These are phyloP conservation scores for Ashinkailepas kermadecensis DNA, from an alignment of 2,888 invertebrate species.

Conservation along the genomic window DNA sequence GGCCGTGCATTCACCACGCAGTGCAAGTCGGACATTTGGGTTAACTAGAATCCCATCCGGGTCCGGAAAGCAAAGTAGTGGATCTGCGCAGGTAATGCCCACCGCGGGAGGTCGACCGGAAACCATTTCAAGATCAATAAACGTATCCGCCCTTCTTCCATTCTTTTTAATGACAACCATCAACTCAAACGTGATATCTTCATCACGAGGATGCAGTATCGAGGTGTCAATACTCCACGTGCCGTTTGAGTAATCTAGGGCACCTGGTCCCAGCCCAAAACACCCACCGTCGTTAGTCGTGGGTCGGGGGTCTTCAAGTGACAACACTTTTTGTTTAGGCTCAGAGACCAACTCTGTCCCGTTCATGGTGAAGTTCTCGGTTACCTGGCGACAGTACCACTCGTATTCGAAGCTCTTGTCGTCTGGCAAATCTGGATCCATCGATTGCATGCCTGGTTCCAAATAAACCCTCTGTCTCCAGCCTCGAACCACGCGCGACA, in stretches of 20 bases:
- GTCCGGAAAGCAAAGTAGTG: neutral
- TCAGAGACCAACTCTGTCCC: neutral
- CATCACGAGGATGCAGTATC: neutral
- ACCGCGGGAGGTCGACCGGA: neutral
- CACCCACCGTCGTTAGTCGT: neutral
- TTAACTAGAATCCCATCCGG: neutral
- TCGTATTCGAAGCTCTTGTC: slow-evolving; percentile 31
- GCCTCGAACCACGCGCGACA: slow-evolving; percentile 37
- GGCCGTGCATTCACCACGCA: neutral
- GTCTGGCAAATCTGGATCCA: slow-evolving; percentile 41
- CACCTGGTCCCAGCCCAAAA: neutral
- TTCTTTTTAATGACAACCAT: neutral
- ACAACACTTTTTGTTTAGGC: neutral
- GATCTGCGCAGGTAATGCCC: neutral
- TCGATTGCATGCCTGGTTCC: slow-evolving; percentile 38
- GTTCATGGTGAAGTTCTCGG: slow-evolving; percentile 2
- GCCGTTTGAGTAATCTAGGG: neutral
- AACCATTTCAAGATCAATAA: neutral
- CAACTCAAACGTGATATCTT: neutral
- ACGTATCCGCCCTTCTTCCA: neutral
- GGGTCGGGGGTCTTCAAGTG: neutral
- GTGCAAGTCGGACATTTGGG: neutral
- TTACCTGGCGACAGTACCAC: slow-evolving; percentile 1
- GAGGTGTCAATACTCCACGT: neutral
- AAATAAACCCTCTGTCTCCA: slow-evolving; percentile 37